Evolutionary conservation across 1,140 invertebrate genomes (phyloP), one percentile per base, ranked within the genome.

Genomic region (Ips typographus): DNA sequence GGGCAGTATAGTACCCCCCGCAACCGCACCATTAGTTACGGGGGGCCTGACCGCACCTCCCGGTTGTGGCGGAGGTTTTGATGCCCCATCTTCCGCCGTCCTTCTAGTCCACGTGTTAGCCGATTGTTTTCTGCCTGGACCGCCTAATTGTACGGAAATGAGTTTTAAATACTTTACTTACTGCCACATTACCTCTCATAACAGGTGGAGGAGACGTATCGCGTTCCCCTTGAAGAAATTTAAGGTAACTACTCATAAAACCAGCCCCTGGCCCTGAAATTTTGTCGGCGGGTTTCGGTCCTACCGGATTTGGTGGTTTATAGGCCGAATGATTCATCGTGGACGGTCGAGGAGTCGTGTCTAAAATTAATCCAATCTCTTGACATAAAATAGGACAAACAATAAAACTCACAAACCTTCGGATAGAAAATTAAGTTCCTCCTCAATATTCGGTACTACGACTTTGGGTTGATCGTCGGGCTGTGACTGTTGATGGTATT

Each of bases 211-310:
- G 89, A 73, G 91, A 91, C 43, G 88, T 87, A 63, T 92, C 90
- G 40, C 89, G 84, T 76, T 92, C 90, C 57, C 91, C 91, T 83
- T 93, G 90, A 73, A 93, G 82, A 80, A 93, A 93, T 77, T 92
- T 93, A 49, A 92, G 82, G 82, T 92, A 93, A 80, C 91, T 92
- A 73, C 88, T 90, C 90, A 93, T 92, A 79, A 93, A 93, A 67
- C 90, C 89, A 40, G 88, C 86, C 73, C 89, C 88, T 73, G 85
- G 87, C 79, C 84, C 87, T 78, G 83, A 87, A 73, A 82, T 49
- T 70, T 79, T 78, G 40, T 78, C 78, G 6, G 64, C 8, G 75
- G 79, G 82, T 80, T 85, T 88, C 79, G 78, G 79, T 78, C 51
- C 66, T 60, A 39, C 71, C 59, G 63, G 60, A 68, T 55, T 66